phyloP scores from a whole-genome alignment of 2,888 invertebrate species.

The Ectemnius continuus region DNA sequence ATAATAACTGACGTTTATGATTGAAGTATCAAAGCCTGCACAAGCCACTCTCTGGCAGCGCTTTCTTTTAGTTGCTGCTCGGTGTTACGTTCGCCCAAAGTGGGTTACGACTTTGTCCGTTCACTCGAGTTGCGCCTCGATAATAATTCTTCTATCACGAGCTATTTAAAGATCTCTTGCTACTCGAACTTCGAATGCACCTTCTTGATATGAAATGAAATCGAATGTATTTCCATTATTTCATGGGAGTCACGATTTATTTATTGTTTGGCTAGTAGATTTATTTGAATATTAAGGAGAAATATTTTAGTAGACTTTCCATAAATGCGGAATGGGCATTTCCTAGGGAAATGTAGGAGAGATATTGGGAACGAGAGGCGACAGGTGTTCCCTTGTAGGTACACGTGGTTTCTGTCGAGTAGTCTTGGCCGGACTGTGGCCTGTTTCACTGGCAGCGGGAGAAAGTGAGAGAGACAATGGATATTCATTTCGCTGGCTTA shows the following conservation, averaged over 20 bases:
- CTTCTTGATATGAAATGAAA: not conserved
- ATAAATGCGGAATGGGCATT: not conserved
- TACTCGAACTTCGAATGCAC: not conserved
- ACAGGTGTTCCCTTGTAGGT: slow-evolving; percentile 32
- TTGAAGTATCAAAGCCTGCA: not conserved
- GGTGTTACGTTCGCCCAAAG: slow-evolving; percentile 34
- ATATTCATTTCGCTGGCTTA: slow-evolving; percentile 43
- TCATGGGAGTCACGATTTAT: too few relatives aligned
- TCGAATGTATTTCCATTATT: not conserved
- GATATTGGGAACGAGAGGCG: not conserved
- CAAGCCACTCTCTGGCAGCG: not conserved
- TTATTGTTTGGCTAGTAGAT: too few relatives aligned
- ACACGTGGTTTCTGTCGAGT: slow-evolving; percentile 38
- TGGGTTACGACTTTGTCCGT: slow-evolving; percentile 60
- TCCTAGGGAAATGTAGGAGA: not conserved
- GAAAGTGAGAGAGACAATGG: slow-evolving; percentile 53
- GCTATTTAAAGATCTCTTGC: not conserved
- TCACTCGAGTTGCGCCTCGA: slow-evolving; percentile 34
- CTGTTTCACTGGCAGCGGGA: slow-evolving; percentile 20
- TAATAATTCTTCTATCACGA: slow-evolving; percentile 24
- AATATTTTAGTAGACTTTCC: not conserved
- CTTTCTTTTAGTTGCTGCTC: not conserved
- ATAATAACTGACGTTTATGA: not conserved
- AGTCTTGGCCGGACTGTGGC: slow-evolving; percentile 14
- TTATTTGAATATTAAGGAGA: too few relatives aligned